A percentile compares a stretch with the other conserved stretches of the same genome.
Evolutionary conservation across 2,888 invertebrate genomes (phyloP).

Genomic region (Lycocerus yunnanus): DNA sequence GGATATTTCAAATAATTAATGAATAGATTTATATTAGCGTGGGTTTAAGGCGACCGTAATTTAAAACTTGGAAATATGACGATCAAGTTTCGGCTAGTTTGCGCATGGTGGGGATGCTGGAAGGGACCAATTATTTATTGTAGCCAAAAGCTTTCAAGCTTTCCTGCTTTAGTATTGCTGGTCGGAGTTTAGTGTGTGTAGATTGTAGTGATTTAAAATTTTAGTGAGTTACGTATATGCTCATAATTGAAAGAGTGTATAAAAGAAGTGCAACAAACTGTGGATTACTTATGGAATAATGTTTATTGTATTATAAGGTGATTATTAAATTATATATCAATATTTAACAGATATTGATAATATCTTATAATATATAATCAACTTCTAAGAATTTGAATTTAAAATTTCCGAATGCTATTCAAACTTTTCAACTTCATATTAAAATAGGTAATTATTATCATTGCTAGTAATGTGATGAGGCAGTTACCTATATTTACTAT

Average conservation of each 20-base stretch:
- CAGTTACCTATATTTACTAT: no score
- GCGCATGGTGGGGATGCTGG: constrained; percentile 28
- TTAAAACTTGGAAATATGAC: background rate
- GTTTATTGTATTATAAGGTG: background rate
- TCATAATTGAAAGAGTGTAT: background rate
- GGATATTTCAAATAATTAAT: background rate
- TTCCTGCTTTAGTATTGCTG: constrained; percentile 4
- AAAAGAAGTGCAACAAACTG: background rate
- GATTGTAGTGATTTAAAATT: background rate
- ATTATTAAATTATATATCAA: background rate
- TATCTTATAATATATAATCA: background rate
- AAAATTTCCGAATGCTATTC: background rate
- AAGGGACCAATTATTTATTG: constrained; percentile 22
- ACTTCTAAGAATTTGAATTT: background rate
- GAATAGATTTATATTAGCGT: background rate
- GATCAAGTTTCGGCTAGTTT: background rate
- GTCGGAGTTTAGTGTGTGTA: background rate
- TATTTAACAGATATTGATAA: background rate
- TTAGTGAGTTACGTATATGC: background rate
- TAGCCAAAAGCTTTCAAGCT: constrained; percentile 26
- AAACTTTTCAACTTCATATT: background rate
- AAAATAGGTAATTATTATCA: no score
- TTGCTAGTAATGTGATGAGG: no score
- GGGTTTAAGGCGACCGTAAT: background rate
- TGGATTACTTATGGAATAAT: background rate